Conservation (phyloP, 2,888 invertebrate genomes). For the Perdita meconis region DNA sequence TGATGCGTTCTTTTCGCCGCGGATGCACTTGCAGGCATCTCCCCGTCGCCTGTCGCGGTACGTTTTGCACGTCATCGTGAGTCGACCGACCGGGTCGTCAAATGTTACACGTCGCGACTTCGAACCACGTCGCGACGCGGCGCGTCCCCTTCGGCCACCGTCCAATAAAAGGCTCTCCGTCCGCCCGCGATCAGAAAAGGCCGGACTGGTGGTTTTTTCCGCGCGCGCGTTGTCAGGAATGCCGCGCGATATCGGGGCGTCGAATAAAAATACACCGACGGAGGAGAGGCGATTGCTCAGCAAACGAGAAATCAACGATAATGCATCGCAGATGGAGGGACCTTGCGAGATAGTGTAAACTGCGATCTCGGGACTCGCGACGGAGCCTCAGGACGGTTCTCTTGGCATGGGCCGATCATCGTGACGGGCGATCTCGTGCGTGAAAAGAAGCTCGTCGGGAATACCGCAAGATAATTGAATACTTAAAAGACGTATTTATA, state of each 20-base stretch:
- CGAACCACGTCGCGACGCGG: too few species aligned
- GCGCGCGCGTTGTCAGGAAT: not conserved
- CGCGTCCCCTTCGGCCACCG: constrained; percentile 15
- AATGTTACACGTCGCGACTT: constrained; percentile 37
- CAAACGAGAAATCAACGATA: constrained; percentile 19
- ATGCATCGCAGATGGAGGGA: constrained; percentile 1
- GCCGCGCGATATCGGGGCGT: not conserved
- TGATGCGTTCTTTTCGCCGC: constrained; percentile 45
- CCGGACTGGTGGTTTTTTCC: not conserved
- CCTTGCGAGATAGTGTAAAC: not conserved
- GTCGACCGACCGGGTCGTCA: constrained; percentile 43
- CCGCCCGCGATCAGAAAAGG: not conserved
- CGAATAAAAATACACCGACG: constrained; percentile 10
- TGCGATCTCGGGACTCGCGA: not conserved
- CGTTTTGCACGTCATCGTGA: constrained; percentile 64
- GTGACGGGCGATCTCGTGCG: not conserved
- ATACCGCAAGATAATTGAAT: constrained; percentile 40
- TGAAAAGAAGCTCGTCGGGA: not conserved
- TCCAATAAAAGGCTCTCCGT: constrained; percentile 30
- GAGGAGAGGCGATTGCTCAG: not conserved
- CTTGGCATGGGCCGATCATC: not conserved
- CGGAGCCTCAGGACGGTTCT: not conserved
- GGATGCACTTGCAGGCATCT: constrained; percentile 40
- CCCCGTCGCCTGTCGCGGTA: constrained; percentile 27
- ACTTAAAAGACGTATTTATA: constrained; percentile 28